Evolutionary conservation across 2,797 vertebrate genomes (phyloP), one percentile per base, ranked within the genome.

Genomic region (Chromis chromis): DNA sequence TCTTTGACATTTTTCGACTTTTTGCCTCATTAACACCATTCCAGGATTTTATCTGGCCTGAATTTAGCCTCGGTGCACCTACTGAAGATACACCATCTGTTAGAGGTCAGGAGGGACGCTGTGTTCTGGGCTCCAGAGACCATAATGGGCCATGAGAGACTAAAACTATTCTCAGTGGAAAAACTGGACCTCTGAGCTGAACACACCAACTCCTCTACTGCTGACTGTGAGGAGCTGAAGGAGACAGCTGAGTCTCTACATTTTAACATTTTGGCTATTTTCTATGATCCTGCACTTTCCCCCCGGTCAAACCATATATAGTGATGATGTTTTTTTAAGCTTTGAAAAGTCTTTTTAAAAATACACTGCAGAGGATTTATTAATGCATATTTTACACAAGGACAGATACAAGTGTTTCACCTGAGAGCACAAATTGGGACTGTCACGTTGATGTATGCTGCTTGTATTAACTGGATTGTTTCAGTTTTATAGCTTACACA

Each of bases 391-490:
- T 79, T 81, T 39, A 68, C 46, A 67, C 44, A 28, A 84, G 68
- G 73, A 61, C 36, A 14, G 28, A 66, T 39, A 48, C 50, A 69
- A 39, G 56, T 76, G 63, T 82, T 63, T 28, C n/a, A 67, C 27
- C 50, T 21, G 16, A 55, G 46, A 62, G 36, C 42, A 64, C 60
- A 79, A 62, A 73, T 27, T 74, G 67, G 40, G 24, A 25, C 64
- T 64, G 83, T 81, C 76, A 74, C 17, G 27, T 65, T 70, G 67
- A 83, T 73, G 57, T 28, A 79, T 81, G 79, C 70, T 39, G 69
- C 67, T 68, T 61, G 46, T 57, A 46, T 75, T 65, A 62, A 59
- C 65, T 69, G 49, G 42, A 70, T 53, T 79, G 60, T 58, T 82
- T 65, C 49, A 46, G 49, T 21, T 79, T 76, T 80, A 52, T 52